Evolutionary conservation across 2,888 invertebrate species (phyloP), one percentile per base, ranked within the genome.

Genomic region (Aricia artaxerxes): DNA sequence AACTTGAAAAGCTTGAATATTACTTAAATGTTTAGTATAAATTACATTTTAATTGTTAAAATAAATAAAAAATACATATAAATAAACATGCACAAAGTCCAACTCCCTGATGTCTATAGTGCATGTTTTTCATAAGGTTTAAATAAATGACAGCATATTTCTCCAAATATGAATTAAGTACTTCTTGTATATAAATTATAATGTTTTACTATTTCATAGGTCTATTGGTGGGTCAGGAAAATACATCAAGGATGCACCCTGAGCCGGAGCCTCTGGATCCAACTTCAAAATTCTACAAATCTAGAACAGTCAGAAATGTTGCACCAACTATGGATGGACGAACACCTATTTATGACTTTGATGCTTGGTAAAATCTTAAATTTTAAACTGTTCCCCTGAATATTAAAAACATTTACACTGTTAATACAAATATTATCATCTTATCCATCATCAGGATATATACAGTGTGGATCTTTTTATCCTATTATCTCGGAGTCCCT

Each of bases 331-430:
- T 95, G 81, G 90, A 95, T 80, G 97, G 97, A 0, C 92, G 92
- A 78, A 95, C 95, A n/a, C 95, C 96, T 11, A 95, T 96, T 53
- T 98, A 97, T 86, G 95, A 98, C 88, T 98, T 97, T 90, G 98
- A 98, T 86, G 95, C 96, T 82, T 98, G 97, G 98, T 95, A 89
- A 69, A 53, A n/a, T 76, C 40, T 7, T 79, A 44, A 38, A 44
- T 11, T 44, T 44, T 44, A 44, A 44, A 44, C 44, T 9, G 9
- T 49, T 49, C 9, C 9, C 49, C 49, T 49, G 9, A 49, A 49
- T 3, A 49, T 49, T 9, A 49, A 11, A 44, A 49, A 49, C 49
- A 49, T 49, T 9, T 9, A 9, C 9, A 44, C 44, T 49, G 2
- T 9, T 49, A 11, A 2, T 49, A 49, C 49, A 49, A 11, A 57